A percentile compares a stretch with the other conserved stretches of the same genome.
These are phyloP conservation scores for Lates calcarifer DNA, from an alignment of 2,113 vertebrate genomes.

Conservation along the genomic window DNA sequence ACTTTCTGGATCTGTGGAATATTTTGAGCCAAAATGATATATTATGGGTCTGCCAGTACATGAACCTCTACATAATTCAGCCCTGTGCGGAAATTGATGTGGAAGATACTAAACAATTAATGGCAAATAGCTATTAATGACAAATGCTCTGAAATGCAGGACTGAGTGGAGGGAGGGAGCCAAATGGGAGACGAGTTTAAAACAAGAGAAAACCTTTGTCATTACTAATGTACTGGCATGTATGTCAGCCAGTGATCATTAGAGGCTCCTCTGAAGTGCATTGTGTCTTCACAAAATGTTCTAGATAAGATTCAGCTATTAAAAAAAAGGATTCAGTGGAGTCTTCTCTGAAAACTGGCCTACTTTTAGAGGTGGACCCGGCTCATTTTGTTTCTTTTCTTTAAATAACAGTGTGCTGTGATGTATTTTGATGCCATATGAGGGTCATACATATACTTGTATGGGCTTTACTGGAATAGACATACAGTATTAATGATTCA, in stretches of 20 bases:
- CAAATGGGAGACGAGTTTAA: slow-evolving; percentile 52
- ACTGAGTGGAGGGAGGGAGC: slow-evolving; percentile 21
- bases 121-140: slow-evolving; percentile 62
- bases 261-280: slow-evolving; percentile 55
- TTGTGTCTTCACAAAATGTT: slow-evolving; percentile 62
- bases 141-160: slow-evolving; percentile 49
- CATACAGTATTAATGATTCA: neutral
- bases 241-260: slow-evolving; percentile 63
- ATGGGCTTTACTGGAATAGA: neutral
- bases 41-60: slow-evolving; percentile 21
- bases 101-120: slow-evolving; percentile 66
- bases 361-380: slow-evolving; percentile 41
- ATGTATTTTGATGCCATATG: neutral
- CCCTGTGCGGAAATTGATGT: slow-evolving; percentile 37
- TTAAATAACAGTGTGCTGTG: slow-evolving; percentile 7
- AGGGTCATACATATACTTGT: neutral
- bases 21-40: slow-evolving; percentile 21
- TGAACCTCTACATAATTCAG: slow-evolving; percentile 67
- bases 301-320: slow-evolving; percentile 47
- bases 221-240: slow-evolving; percentile 53
- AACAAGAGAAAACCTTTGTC: slow-evolving; percentile 55
- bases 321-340: slow-evolving; percentile 23
- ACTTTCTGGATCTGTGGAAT: slow-evolving; percentile 21
- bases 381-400: slow-evolving; percentile 28
- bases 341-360: slow-evolving; percentile 41